Evolutionary conservation across 2,888 invertebrate genomes (phyloP).

Genomic region (Lasioglossum lativentre): DNA sequence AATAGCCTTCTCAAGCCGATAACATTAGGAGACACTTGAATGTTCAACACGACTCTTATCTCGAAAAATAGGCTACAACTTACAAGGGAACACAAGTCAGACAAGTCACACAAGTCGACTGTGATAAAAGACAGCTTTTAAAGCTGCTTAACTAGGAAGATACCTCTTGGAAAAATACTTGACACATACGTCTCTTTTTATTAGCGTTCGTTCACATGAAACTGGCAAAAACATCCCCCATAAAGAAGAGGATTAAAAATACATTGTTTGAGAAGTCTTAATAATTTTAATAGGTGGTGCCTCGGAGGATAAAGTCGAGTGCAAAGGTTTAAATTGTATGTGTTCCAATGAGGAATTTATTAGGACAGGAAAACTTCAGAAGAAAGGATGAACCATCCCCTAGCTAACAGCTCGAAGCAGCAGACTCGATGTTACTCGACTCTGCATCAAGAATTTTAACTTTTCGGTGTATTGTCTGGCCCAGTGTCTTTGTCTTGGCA

Average conservation of each 20-base stretch:
- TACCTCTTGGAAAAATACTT: neutral
- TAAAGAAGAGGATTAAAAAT: neutral
- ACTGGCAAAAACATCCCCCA: no score
- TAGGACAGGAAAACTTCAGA: neutral
- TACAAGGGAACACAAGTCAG: neutral
- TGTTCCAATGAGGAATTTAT: no score
- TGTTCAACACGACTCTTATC: neutral
- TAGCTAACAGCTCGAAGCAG: neutral
- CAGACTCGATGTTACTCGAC: neutral
- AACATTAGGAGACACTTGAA: neutral
- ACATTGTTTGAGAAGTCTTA: neutral
- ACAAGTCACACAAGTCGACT: neutral
- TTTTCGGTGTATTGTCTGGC: neutral
- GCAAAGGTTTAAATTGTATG: no score
- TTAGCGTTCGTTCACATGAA: no score
- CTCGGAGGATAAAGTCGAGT: no score
- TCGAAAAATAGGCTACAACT: neutral
- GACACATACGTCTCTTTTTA: neutral
- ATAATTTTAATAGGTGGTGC: neutral
- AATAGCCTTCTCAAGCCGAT: neutral
- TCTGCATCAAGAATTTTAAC: neutral
- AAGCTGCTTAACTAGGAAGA: neutral
- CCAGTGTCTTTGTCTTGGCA: conserved; percentile 1
- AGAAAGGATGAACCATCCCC: neutral
- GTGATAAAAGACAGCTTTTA: neutral